A percentile compares a stretch with the other conserved stretches of the same genome.
phyloP scores from a whole-genome alignment of 2,113 vertebrate genomes.

The Lutjanus erythropterus region DNA sequence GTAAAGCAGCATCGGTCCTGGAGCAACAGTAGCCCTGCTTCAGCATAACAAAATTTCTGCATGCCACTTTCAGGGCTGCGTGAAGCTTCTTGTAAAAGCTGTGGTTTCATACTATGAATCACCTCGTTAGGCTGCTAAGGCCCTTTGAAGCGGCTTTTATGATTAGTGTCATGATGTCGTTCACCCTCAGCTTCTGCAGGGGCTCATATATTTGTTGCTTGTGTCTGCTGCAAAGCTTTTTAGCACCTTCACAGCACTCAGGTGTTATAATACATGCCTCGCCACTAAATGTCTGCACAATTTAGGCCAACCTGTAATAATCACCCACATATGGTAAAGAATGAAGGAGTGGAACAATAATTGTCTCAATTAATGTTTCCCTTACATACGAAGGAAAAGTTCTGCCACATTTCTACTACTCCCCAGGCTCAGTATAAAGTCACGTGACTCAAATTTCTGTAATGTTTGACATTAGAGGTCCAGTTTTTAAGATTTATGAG shows the following conservation, averaged over 20 bases:
- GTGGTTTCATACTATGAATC: slow-evolving; percentile 47
- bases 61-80: slow-evolving; percentile 41
- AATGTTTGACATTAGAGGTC: no score
- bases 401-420: not conserved
- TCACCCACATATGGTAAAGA: slow-evolving; percentile 15
- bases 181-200: slow-evolving; percentile 23
- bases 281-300: slow-evolving; percentile 27
- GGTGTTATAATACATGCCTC: slow-evolving; percentile 41
- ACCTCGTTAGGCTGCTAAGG: slow-evolving; percentile 62
- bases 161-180: slow-evolving; percentile 46
- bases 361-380: slow-evolving; percentile 12
- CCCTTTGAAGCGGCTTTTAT: slow-evolving; percentile 67
- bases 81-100: slow-evolving; percentile 69
- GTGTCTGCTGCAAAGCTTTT: slow-evolving; percentile 42
- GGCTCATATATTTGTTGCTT: slow-evolving; percentile 36
- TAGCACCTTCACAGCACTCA: slow-evolving; percentile 42
- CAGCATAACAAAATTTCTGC: slow-evolving; percentile 33
- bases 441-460: not conserved
- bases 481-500: no score
- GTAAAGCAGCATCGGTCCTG: slow-evolving; percentile 51
- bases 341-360: not conserved
- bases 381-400: not conserved
- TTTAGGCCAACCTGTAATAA: slow-evolving; percentile 43
- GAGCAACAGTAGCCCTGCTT: slow-evolving; percentile 48
- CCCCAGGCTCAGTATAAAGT: not conserved